phyloP scores from a whole-genome alignment of 2,888 invertebrate species.

The Brachyptera risi region DNA sequence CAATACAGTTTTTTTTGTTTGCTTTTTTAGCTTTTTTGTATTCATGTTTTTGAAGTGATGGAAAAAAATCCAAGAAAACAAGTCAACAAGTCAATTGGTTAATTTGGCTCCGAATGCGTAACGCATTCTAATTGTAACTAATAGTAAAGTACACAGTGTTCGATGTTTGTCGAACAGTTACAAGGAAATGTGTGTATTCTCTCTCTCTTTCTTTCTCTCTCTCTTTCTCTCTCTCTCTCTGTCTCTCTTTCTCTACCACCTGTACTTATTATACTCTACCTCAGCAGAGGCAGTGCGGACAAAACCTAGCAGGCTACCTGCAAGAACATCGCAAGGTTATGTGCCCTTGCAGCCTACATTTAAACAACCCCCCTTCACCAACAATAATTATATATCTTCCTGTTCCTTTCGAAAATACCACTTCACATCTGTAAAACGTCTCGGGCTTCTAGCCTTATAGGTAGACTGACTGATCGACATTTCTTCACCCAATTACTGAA shows the following conservation, averaged over 20 bases:
- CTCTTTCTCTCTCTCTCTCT: no score
- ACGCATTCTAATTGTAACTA: not conserved
- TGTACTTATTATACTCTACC: constrained; percentile 1
- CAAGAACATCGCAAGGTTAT: not conserved
- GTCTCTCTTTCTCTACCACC: constrained; percentile 8
- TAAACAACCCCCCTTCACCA: not conserved
- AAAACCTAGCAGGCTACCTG: not conserved
- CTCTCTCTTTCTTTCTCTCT: constrained; percentile 5
- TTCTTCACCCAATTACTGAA: no score
- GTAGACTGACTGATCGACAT: no score
- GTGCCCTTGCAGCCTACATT: constrained; percentile 4
- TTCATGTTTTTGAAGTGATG: no score
- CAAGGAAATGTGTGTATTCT: no score
- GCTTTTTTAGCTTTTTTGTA: no score
- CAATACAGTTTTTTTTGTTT: no score
- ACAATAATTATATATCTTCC: no score
- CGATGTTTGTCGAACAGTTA: constrained; percentile 8
- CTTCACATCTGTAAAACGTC: no score
- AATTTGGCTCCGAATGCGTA: not conserved
- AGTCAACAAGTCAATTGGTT: not conserved
- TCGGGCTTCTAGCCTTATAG: no score
- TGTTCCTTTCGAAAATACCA: no score
- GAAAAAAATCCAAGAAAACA: not conserved
- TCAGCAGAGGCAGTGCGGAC: constrained; percentile 2
- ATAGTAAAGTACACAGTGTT: not conserved